Evolutionary conservation across 2,888 invertebrate species (phyloP), one percentile per base, ranked within the genome.

Genomic region (Ornithoptera alexandrae): DNA sequence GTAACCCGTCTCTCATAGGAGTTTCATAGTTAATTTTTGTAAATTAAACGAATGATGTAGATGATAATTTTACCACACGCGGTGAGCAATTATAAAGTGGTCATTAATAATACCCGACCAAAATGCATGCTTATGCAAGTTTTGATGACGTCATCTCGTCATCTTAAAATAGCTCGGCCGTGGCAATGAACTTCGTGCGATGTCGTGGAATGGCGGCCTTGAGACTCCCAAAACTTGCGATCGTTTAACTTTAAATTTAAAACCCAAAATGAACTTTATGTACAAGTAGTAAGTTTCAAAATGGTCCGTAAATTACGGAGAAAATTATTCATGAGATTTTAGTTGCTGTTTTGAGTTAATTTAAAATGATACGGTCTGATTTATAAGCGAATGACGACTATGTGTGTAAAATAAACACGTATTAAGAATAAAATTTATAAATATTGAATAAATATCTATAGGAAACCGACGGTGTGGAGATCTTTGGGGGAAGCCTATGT

Each of bases 111-210:
- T 18, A 53, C n/a, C 53, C 18, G 53, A n/a, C 53, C 53, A 4
- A 53, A 60, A 60, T 36, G 53, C 64, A 72, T 67, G 68, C 65
- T 67, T 74, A 76, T 75, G 74, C 72, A 74, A 76, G 58, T 68
- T 67, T 61, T 58, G 62, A 73, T 79, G 77, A 78, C 77, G 77
- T 69, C 78, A 79, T 56, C 69, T 63, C 66, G 72, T 74, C 80
- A 74, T 76, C 72, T 67, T 67, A 72, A 74, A 76, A 79, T 78
- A 77, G 76, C 75, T 77, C 61, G 82, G 71, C 83, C 86, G 77
- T 86, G 85, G 86, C 87, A 86, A 76, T 88, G 86, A 88, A 86
- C 86, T 78, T 79, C 64, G 65, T 72, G 72, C 65, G 30, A 46
- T 65, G 59, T 24, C 66, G 39, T 57, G 30, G 12, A 59, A 76